These are phyloP conservation scores for Anorthoa munda DNA, from an alignment of 2,888 invertebrate species.

Conservation along the genomic window DNA sequence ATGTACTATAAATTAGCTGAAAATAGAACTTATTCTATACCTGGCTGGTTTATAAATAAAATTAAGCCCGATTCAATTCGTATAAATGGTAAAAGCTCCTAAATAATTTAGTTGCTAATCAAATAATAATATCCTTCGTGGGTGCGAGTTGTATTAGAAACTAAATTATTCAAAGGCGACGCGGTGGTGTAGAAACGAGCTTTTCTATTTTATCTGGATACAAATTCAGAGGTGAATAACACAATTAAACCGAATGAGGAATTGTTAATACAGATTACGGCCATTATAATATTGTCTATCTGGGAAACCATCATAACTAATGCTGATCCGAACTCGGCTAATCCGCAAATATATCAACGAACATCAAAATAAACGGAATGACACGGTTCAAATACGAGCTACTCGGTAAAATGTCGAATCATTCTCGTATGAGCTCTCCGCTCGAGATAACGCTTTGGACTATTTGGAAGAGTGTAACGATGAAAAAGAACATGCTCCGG, in stretches of 20 bases:
- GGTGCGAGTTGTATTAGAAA: constrained; percentile 2
- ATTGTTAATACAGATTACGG: not conserved
- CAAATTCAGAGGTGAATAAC: constrained; percentile 16
- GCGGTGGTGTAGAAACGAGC: not conserved
- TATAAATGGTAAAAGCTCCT: constrained; percentile 13
- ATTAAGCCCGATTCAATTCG: constrained; percentile 1
- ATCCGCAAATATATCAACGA: no score
- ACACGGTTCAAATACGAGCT: constrained; percentile 26
- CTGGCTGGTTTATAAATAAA: constrained; percentile 1
- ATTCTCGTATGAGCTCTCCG: constrained; percentile 30
- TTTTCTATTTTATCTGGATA: constrained; percentile 15
- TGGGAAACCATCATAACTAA: not conserved
- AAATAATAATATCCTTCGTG: constrained; percentile 23
- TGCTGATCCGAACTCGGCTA: not conserved
- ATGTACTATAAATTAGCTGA: constrained; percentile 9
- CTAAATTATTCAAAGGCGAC: constrained; percentile 24
- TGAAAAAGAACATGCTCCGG: constrained; percentile 38
- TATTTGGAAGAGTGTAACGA: constrained; percentile 37
- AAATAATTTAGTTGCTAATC: constrained; percentile 34
- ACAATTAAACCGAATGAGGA: not conserved
- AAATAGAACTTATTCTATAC: constrained; percentile 17
- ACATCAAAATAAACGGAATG: constrained; percentile 26
- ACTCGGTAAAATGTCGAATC: constrained; percentile 28
- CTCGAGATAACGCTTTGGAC: constrained; percentile 38
- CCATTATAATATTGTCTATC: not conserved